Evolutionary conservation across 2,113 vertebrate genomes (phyloP).

Genomic region (Symphodus melops): DNA sequence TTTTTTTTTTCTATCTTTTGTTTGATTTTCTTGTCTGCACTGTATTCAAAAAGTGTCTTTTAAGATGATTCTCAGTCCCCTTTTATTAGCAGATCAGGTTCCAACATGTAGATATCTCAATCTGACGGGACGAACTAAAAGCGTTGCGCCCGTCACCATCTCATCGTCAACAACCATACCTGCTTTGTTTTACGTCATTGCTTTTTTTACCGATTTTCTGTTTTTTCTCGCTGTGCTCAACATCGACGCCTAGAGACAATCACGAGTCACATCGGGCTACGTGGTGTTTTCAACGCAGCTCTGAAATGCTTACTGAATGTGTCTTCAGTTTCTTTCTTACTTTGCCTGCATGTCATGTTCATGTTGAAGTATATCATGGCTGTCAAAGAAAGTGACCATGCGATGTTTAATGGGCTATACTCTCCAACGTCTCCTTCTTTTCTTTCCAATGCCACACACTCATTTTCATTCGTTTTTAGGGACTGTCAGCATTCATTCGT

Average conservation of each 20-base stretch:
- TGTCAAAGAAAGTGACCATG: constrained; percentile 9
- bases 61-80: background rate
- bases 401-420: constrained; percentile 30
- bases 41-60: constrained; percentile 25
- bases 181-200: background rate
- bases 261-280: constrained; percentile 6
- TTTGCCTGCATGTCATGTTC: constrained; percentile 41
- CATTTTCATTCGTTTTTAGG: background rate
- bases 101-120: background rate
- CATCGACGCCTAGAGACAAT: constrained; percentile 61
- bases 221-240: constrained; percentile 36
- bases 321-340: constrained; percentile 29
- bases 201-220: constrained; percentile 23
- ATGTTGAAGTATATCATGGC: constrained; percentile 23
- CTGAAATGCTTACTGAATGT: constrained; percentile 2
- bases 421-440: constrained; percentile 20
- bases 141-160: background rate
- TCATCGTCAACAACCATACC: background rate
- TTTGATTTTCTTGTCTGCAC: constrained; percentile 52
- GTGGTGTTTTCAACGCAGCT: background rate
- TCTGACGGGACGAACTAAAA: background rate
- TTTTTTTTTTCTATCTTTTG: constrained; percentile 13
- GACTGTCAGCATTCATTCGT: too few species aligned
- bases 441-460: constrained; percentile 53
- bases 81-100: background rate